phyloP scores from a whole-genome alignment of 2,797 vertebrate species.

The Pseudochirops cupreus region DNA sequence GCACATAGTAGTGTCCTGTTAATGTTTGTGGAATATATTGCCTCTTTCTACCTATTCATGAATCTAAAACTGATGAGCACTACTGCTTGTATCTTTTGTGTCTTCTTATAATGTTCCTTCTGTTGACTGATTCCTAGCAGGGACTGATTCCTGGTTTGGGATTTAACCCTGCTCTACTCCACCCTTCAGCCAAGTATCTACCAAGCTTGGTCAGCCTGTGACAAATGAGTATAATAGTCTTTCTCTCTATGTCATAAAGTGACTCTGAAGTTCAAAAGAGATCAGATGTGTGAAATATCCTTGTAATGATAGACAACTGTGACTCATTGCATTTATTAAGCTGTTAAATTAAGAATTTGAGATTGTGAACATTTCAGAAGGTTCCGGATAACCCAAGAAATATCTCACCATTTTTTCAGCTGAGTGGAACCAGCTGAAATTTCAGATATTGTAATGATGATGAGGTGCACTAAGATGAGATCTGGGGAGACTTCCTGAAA shows the following conservation, averaged over 20 bases:
- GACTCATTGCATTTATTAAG: not conserved
- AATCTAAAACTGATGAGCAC: not conserved
- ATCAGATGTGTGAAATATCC: not conserved
- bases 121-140: not conserved
- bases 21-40: not conserved
- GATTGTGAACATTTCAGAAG: not conserved
- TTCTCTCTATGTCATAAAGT: not conserved
- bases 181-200: not conserved
- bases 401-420: not conserved
- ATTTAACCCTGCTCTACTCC: not conserved
- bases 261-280: not conserved
- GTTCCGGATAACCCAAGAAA: not conserved
- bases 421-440: not conserved
- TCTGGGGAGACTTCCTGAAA: not conserved
- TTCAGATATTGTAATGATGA: not conserved
- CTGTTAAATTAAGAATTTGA: not conserved
- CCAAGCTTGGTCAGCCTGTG: not conserved
- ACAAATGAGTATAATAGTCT: not conserved
- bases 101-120: not conserved
- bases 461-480: not conserved
- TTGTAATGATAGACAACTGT: not conserved
- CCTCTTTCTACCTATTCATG: not conserved
- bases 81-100: not conserved
- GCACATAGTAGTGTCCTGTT: not conserved
- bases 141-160: not conserved